phyloP scores from a whole-genome alignment of 2,888 invertebrate species.

The Cerastis rubricosa region DNA sequence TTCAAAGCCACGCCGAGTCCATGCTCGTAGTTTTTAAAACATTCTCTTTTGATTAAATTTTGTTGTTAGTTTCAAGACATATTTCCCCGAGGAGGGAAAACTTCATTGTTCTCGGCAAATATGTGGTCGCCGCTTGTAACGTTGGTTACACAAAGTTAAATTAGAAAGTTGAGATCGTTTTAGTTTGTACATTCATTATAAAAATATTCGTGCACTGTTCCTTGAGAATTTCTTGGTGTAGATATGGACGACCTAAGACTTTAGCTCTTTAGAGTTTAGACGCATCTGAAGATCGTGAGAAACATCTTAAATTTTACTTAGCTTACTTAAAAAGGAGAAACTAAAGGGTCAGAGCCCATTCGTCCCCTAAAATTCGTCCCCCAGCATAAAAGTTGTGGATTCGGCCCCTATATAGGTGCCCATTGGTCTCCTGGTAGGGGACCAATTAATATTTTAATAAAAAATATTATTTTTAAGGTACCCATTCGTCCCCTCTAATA shows the following conservation, averaged over 20 bases:
- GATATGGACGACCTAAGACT: neutral
- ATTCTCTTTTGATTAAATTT: slow-evolving; percentile 66
- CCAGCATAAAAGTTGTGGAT: too few species aligned
- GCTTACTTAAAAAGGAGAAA: neutral
- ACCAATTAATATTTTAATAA: too few species aligned
- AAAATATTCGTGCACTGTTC: slow-evolving; percentile 53
- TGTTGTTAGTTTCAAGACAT: slow-evolving; percentile 65
- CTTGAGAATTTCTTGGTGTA: neutral
- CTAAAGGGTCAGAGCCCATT: too few species aligned
- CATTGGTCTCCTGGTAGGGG: too few species aligned
- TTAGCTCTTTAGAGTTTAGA: neutral
- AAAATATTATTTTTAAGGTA: too few species aligned
- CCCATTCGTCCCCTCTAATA: too few species aligned
- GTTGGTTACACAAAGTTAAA: slow-evolving; percentile 66
- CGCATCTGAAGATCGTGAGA: neutral
- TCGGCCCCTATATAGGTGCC: too few species aligned
- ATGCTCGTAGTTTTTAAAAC: slow-evolving; percentile 62
- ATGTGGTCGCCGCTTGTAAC: slow-evolving; percentile 68
- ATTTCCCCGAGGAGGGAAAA: slow-evolving; percentile 64
- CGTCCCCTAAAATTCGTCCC: too few species aligned
- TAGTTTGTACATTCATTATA: slow-evolving; percentile 55
- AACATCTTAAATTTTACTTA: neutral
- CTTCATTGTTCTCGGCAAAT: slow-evolving; percentile 66
- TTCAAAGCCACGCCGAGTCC: slow-evolving; percentile 53
- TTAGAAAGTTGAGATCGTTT: slow-evolving; percentile 64